phyloP scores from a whole-genome alignment of 2,113 vertebrate species.

The Callithrix jacchus region DNA sequence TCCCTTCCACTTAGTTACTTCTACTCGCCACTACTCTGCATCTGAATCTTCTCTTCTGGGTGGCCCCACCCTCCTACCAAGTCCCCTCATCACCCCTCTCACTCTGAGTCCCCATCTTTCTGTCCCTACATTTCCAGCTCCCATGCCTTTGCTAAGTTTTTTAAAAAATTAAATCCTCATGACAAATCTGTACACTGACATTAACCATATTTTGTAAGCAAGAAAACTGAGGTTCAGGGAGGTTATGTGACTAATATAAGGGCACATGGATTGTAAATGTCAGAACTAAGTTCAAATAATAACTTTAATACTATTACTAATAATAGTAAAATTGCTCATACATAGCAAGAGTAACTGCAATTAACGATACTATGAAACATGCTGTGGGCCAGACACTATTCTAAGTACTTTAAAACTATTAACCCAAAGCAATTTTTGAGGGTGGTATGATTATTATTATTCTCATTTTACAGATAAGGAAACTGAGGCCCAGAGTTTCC shows the following conservation, averaged over 20 bases:
- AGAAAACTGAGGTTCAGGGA: neutral
- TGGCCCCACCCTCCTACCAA: neutral
- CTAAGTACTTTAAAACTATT: neutral
- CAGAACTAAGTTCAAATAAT: neutral
- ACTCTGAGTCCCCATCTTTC: neutral
- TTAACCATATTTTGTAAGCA: neutral
- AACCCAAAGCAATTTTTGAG: neutral
- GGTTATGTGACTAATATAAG: neutral
- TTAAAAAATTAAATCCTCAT: neutral
- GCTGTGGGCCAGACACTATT: neutral
- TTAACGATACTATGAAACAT: neutral
- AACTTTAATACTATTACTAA: neutral
- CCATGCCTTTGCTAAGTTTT: neutral
- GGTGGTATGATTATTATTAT: neutral
- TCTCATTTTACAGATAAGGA: neutral
- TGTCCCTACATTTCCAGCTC: neutral
- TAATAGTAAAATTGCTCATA: neutral
- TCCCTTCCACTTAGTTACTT: neutral
- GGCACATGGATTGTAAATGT: neutral
- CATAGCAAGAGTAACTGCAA: neutral
- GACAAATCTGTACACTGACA: neutral
- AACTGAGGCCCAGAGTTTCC: neutral
- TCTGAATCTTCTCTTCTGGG: neutral
- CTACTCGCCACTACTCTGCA: neutral
- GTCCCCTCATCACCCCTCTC: too few relatives aligned